A percentile compares a stretch with the other conserved stretches of the same genome.
Conservation (phyloP, 2,113 vertebrate species). For the Colinus virginianus region DNA sequence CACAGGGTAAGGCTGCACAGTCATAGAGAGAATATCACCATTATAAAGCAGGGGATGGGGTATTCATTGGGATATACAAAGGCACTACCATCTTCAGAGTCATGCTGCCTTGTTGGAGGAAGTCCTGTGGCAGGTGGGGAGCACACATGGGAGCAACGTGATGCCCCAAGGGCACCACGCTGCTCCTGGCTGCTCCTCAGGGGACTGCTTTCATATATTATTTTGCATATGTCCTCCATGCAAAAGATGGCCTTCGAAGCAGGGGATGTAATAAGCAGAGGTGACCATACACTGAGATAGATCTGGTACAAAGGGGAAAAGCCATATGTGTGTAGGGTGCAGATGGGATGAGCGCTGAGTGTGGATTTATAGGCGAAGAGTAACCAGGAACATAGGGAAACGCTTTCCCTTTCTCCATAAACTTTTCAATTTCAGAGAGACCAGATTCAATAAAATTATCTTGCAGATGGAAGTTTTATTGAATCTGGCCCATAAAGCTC, state of each 20-base stretch:
- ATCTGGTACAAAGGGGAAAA: not conserved
- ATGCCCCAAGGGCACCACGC: not conserved
- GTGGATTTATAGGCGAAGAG: slow-evolving; percentile 12
- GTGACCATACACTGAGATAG: not conserved
- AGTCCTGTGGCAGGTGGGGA: not conserved
- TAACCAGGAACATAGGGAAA: slow-evolving; percentile 9
- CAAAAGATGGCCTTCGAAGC: not conserved
- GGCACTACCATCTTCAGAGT: not conserved
- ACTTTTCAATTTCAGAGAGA: slow-evolving; percentile 52
- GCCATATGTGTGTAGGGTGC: not conserved
- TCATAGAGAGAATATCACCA: not conserved
- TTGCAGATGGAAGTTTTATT: slow-evolving; percentile 56
- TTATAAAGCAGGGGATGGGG: not conserved
- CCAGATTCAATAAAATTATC: slow-evolving; percentile 52
- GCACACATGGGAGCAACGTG: not conserved
- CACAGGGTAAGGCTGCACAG: accelerated
- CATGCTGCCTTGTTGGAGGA: not conserved
- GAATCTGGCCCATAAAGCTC: slow-evolving; percentile 48
- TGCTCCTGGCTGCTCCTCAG: not conserved
- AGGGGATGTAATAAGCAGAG: not conserved
- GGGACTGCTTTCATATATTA: not conserved
- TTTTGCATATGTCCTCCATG: too few species aligned
- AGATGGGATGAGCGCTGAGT: not conserved
- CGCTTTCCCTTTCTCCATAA: slow-evolving; percentile 36
- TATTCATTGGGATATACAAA: not conserved